A percentile compares a stretch with the other conserved stretches of the same genome.
These are phyloP conservation scores for Bungarus multicinctus DNA, from an alignment of 2,113 vertebrate genomes.

Conservation along the genomic window DNA sequence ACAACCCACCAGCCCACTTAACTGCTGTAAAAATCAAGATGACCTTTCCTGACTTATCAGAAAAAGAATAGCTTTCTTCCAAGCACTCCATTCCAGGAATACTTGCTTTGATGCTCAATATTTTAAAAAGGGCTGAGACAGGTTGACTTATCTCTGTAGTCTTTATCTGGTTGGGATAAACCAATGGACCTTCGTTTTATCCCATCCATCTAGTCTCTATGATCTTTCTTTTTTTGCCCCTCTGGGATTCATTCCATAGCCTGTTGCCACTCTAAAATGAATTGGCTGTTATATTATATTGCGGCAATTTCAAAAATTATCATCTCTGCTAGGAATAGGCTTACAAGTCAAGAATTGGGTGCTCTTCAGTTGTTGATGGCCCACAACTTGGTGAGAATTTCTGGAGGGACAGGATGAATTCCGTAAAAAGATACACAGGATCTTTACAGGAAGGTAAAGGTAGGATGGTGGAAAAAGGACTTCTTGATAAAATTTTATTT, in stretches of 20 bases:
- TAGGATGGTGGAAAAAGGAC: neutral
- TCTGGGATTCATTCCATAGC: conserved; percentile 2
- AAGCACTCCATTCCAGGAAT: neutral
- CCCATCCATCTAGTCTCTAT: conserved; percentile 5
- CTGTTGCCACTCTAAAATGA: neutral
- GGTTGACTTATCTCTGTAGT: conserved; percentile 21
- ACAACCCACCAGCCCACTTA: neutral
- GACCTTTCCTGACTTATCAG: neutral
- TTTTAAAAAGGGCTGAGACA: conserved; percentile 14
- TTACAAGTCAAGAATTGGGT: neutral
- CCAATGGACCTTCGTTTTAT: neutral
- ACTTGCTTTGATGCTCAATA: conserved; percentile 6
- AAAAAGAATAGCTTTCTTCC: conserved; percentile 20
- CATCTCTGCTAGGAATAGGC: neutral
- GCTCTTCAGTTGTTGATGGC: neutral
- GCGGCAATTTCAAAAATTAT: neutral
- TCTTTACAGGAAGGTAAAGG: neutral
- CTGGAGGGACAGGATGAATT: neutral
- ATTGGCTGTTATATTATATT: neutral
- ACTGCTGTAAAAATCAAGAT: conserved; percentile 17
- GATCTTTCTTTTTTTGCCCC: neutral
- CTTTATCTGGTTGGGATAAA: neutral
- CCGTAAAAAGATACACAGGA: neutral
- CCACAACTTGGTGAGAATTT: neutral
- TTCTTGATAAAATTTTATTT: neutral